phyloP scores from a whole-genome alignment of 2,888 invertebrate genomes.

The Papilio demoleus region DNA sequence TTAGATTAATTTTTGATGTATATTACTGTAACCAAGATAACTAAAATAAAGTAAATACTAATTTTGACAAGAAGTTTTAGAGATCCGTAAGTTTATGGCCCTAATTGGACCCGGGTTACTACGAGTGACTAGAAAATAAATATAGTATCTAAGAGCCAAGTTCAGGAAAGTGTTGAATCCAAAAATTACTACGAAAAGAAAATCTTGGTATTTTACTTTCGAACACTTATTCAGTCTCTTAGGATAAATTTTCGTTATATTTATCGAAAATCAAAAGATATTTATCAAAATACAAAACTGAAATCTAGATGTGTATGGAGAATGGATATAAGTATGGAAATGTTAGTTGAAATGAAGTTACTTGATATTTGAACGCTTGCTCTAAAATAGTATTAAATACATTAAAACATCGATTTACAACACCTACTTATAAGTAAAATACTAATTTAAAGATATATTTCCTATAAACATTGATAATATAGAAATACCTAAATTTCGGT shows the following conservation, averaged over 20 bases:
- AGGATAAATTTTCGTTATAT: slow-evolving; percentile 70
- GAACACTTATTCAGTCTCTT: slow-evolving; percentile 83
- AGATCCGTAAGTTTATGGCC: slow-evolving; percentile 16
- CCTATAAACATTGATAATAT: slow-evolving; percentile 50
- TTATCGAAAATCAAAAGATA: slow-evolving; percentile 55
- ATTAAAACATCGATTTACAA: slow-evolving; percentile 71
- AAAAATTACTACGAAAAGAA: slow-evolving; percentile 19
- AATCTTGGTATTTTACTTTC: slow-evolving; percentile 60
- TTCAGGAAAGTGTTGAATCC: neutral
- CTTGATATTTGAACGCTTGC: slow-evolving; percentile 46
- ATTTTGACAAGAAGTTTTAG: slow-evolving; percentile 11
- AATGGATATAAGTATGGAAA: slow-evolving; percentile 36
- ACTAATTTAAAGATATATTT: slow-evolving; percentile 55
- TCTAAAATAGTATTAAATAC: slow-evolving; percentile 58
- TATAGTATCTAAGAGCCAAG: neutral
- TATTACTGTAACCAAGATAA: neutral
- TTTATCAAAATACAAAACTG: slow-evolving; percentile 52
- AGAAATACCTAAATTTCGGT: slow-evolving; percentile 31
- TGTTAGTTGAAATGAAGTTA: slow-evolving; percentile 42
- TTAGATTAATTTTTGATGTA: neutral
- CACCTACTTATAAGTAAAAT: slow-evolving; percentile 62
- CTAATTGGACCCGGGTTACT: slow-evolving; percentile 31
- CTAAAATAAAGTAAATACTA: neutral
- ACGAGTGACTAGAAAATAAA: slow-evolving; percentile 35
- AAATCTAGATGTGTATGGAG: slow-evolving; percentile 43